Evolutionary conservation across 2,888 invertebrate genomes (phyloP).

Genomic region (Plagodis dolabraria): DNA sequence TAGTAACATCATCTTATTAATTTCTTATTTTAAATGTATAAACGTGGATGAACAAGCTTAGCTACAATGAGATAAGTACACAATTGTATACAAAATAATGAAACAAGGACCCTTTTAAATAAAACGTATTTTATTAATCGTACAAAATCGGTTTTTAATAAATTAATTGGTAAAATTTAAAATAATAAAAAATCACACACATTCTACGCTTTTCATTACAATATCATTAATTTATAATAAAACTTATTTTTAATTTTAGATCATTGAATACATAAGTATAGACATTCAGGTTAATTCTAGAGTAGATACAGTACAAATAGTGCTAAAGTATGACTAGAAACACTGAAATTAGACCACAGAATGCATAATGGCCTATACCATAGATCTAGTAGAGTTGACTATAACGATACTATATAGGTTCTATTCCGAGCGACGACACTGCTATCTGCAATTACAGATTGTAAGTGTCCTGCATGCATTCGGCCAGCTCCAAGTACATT

Average conservation of each 20-base stretch:
- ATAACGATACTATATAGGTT: not conserved
- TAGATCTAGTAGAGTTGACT: constrained; percentile 3
- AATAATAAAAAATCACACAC: constrained; percentile 16
- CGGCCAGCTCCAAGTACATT: too few species aligned
- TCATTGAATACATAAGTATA: constrained; percentile 13
- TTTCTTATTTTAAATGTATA: too few species aligned
- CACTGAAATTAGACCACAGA: constrained; percentile 11
- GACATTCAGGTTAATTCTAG: constrained; percentile 19
- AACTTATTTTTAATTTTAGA: not conserved
- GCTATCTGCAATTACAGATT: too few species aligned
- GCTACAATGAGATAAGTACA: too few species aligned
- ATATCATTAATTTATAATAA: not conserved
- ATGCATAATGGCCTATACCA: constrained; percentile 5
- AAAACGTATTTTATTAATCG: constrained; percentile 27
- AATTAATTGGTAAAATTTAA: not conserved
- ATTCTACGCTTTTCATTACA: constrained; percentile 3
- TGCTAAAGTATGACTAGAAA: constrained; percentile 22
- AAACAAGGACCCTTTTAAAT: constrained; percentile 11
- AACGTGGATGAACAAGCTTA: too few species aligned
- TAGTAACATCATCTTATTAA: too few species aligned
- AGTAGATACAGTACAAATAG: constrained; percentile 22
- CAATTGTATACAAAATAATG: not conserved
- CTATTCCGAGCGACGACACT: too few species aligned
- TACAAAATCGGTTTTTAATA: constrained; percentile 23
- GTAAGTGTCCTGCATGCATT: too few species aligned